Evolutionary conservation across 2,113 vertebrate genomes (phyloP).

Genomic region (Sturnira hondurensis): DNA sequence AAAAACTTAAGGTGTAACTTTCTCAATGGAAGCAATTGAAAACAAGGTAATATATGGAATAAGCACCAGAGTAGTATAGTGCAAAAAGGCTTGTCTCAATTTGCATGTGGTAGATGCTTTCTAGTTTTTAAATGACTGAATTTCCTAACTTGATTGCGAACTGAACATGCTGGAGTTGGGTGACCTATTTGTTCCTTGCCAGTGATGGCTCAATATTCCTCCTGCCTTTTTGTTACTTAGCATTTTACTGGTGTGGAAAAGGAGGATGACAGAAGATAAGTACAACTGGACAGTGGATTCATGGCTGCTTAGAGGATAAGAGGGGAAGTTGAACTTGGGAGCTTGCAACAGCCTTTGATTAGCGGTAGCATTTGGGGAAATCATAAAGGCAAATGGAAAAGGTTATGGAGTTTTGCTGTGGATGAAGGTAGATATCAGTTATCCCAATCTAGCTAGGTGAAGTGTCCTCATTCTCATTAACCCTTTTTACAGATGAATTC

Average conservation of each 20-base stretch:
- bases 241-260: constrained; percentile 15
- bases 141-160: neutral
- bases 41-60: neutral
- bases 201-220: neutral
- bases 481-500: constrained; percentile 13
- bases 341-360: neutral
- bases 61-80: neutral
- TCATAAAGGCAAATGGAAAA: neutral
- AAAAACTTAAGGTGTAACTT: neutral
- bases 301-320: neutral
- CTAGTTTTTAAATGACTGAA: neutral
- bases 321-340: neutral
- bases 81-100: neutral
- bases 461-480: neutral
- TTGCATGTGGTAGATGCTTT: neutral
- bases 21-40: neutral
- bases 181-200: constrained; percentile 38
- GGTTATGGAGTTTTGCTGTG: neutral
- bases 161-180: neutral
- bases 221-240: constrained; percentile 25
- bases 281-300: neutral
- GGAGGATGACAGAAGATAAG: constrained; percentile 5
- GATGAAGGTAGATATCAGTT: neutral
- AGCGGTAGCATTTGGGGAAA: neutral
- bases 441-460: neutral